These are phyloP conservation scores for Grallaria varia DNA, from an alignment of 2,113 vertebrate genomes.

Conservation along the genomic window DNA sequence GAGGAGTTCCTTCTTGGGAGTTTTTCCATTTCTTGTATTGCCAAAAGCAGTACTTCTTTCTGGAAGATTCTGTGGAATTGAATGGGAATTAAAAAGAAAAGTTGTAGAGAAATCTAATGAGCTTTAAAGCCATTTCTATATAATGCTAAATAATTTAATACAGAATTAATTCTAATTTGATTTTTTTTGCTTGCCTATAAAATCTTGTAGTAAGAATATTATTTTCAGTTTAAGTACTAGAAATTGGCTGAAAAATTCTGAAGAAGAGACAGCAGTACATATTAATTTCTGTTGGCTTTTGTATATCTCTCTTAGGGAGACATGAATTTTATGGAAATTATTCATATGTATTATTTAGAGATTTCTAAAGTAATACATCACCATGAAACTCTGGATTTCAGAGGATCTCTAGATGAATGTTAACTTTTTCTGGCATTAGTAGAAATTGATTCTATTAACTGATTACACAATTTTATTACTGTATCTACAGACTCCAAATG, in stretches of 20 bases:
- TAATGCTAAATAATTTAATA: background rate
- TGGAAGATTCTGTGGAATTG: background rate
- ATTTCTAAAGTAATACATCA: background rate
- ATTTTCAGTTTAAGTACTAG: background rate
- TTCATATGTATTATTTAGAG: background rate
- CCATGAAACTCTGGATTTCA: background rate
- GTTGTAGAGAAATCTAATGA: background rate
- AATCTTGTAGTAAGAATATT: background rate
- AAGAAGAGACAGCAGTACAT: background rate
- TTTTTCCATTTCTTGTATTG: background rate
- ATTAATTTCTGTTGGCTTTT: background rate
- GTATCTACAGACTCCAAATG: fast-evolving
- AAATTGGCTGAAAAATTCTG: background rate
- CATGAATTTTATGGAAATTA: background rate
- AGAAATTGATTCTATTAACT: background rate
- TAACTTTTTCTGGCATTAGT: background rate
- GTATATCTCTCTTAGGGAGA: background rate
- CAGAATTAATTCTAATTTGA: background rate
- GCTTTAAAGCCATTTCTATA: background rate
- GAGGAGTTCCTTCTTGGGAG: background rate
- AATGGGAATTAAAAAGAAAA: background rate
- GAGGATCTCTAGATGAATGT: background rate
- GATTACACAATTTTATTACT: background rate
- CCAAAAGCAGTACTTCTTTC: background rate
- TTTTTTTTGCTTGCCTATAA: background rate